phyloP scores from a whole-genome alignment of 2,113 vertebrate species.

The Perca fluviatilis region DNA sequence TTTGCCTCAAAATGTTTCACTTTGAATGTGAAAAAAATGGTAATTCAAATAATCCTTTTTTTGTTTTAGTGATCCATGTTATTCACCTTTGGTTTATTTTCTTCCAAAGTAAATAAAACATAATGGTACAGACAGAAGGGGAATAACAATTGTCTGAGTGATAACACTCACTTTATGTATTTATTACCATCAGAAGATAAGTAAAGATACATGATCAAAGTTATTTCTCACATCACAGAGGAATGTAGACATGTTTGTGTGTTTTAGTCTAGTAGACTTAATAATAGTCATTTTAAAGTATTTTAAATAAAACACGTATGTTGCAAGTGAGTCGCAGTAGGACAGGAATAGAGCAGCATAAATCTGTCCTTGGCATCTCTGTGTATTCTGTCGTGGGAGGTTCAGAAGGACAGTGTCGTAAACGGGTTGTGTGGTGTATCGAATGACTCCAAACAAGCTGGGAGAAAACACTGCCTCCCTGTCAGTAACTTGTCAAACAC shows the following conservation, averaged over 20 bases:
- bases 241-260: not conserved
- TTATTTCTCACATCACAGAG: too few relatives aligned
- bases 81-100: too few relatives aligned
- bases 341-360: conserved; percentile 53
- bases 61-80: not conserved
- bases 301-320: not conserved
- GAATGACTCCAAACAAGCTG: conserved; percentile 56
- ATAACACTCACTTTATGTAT: not conserved
- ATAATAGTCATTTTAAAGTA: not conserved
- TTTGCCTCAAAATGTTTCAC: not conserved
- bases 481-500: conserved; percentile 21
- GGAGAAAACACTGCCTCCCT: conserved; percentile 21
- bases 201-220: not conserved
- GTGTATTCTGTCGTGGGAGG: conserved; percentile 37
- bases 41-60: not conserved
- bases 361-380: conserved; percentile 54
- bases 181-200: not conserved
- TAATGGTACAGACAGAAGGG: too few relatives aligned
- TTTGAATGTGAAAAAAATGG: not conserved
- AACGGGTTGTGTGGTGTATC: conserved; percentile 40
- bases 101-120: too few relatives aligned
- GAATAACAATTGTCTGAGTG: too few relatives aligned
- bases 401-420: conserved; percentile 26
- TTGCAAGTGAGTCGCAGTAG: conserved; percentile 17
- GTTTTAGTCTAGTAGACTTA: conserved; percentile 5